Evolutionary conservation across 2,888 invertebrate genomes (phyloP), one percentile per base, ranked within the genome.

Genomic region (Sympetrum striolatum): DNA sequence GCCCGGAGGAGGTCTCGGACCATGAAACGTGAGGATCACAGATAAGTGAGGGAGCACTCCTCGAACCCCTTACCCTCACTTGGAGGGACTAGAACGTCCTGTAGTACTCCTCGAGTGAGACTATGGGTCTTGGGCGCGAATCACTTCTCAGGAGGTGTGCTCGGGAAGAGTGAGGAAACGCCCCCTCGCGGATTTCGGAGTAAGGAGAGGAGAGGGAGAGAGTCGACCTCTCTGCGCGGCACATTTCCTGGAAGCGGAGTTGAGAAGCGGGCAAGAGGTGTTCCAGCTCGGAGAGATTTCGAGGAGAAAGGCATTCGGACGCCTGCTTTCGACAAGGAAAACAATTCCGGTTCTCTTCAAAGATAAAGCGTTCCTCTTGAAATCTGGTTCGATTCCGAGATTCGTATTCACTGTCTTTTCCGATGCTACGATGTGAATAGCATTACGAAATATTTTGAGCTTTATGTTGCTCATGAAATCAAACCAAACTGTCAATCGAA

Each of bases 61-160:
- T 73, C 73, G n/a, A 22, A 37, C 86, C 86, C 60, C 60, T 37
- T 14, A 73, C 73, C 86, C 86, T 37, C 86, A 86, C 86, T 35
- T 60, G 60, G 86, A 39, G 58, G 64, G 86, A 86, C 86, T 86
- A 86, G 86, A 86, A 86, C 86, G 86, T 37, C 86, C 60, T 64
- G 64, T 60, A 86, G 86, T 86, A 86, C 37, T 86, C 86, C 86
- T 60, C 86, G 53, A 60, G 58, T 53, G 86, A 60, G 86, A 86
- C 86, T 86, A 86, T 60, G 86, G 86, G 25, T 60, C 58, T n/a
- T 60, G 86, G 86, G 86, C 37, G 86, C 22, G n/a, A 58, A 86
- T 25, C 53, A 58, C 60, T 15, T 22, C 35, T 14, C 58, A 86
- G 86, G 86, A 86, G 86, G 86, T 86, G 2, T 48, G 15, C n/a